Base-by-base conservation (phyloP, 2,113 vertebrate species). In the Pipa parva region DNA sequence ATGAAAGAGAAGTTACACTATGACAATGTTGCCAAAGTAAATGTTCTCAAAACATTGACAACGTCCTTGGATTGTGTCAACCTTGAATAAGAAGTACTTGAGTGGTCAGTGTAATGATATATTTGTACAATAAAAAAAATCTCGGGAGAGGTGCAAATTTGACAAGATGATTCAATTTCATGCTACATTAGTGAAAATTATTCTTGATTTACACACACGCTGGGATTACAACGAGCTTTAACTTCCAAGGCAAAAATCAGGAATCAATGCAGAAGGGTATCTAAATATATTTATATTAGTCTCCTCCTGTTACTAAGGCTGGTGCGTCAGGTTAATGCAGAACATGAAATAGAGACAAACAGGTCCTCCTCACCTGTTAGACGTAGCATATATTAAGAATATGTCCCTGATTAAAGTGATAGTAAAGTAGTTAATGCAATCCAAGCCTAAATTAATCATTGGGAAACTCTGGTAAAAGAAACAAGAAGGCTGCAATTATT, bases 131-230 rank as follows among this genome's bases (percentile, higher is more conserved):
- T 59, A 70, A 67, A 29, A 70, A 67, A 29, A 65, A 63, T 63
- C 25, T 74, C 18, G 72, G 72, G 52, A 56, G 74, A 78, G 25
- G 58, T 52, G 54, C 1, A 65, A 62, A 65, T 77, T 78, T 73
- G 71, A 63, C 63, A 78, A 74, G 55, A 58, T 77, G 72, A 72
- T 78, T 49, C 77, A 59, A 74, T 75, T 83, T 85, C 80, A 81
- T 81, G 63, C 65, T 81, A 73, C 52, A 63, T 78, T 79, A 78
- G 52, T 72, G 77, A 27, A 48, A 72, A 64, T 73, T 72, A 65
- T 58, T 74, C 61, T 79, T 74, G 78, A 79, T 78, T 79, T 42
- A 73, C 51, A 39, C 2, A 65, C 63, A 24, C 9, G 25, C 60
- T 65, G 71, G 1, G 73, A 63, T 55, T 63, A 63, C 59, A 78